Evolutionary conservation across 2,888 invertebrate genomes (phyloP).

Genomic region (Acanthacorydalis orientalis): DNA sequence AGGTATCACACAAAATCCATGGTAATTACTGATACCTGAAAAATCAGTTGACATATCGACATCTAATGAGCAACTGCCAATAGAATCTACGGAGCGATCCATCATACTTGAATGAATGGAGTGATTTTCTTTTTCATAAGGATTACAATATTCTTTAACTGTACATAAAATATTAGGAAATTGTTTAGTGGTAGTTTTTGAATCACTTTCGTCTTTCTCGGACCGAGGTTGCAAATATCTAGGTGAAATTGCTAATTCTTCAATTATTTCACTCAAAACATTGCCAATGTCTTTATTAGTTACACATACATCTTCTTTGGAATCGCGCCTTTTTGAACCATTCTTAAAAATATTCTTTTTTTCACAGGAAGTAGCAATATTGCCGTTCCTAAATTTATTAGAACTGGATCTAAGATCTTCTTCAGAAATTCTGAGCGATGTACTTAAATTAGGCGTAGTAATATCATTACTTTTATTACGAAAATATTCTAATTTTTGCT

Average conservation of each 20-base stretch:
- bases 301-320: background rate
- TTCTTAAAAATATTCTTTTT: background rate
- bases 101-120: conserved; percentile 24
- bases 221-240: too few species aligned
- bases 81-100: conserved; percentile 69
- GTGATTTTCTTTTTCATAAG: background rate
- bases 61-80: conserved; percentile 74
- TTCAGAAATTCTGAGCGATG: background rate
- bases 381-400: background rate
- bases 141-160: background rate
- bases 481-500: background rate
- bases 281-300: background rate
- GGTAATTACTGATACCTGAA: conserved; percentile 38
- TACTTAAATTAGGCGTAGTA: background rate
- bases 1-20: too few species aligned
- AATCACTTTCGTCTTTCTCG: background rate
- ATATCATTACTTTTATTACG: background rate
- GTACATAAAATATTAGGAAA: background rate
- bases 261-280: background rate
- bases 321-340: background rate
- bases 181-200: background rate
- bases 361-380: background rate
- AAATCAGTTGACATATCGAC: conserved; percentile 60
- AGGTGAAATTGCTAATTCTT: background rate
- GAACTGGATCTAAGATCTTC: background rate